Evolutionary conservation across 2,888 invertebrate genomes (phyloP).

Genomic region (Caenorhabditis uteleia): DNA sequence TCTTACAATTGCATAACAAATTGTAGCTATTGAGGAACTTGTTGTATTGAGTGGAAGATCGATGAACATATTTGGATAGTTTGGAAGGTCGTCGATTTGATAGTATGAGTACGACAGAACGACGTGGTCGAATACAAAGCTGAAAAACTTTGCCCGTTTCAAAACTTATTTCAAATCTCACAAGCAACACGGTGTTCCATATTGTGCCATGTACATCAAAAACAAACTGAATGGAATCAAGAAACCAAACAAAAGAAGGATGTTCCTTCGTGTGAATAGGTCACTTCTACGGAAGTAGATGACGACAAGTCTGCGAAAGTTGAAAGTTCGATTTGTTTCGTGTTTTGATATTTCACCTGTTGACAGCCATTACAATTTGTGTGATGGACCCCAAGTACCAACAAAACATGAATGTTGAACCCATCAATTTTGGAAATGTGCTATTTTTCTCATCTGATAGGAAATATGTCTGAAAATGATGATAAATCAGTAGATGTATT

Average conservation of each 20-base stretch:
- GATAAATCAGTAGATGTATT: background rate
- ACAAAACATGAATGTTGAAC: conserved; percentile 44
- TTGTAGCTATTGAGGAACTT: conserved; percentile 28
- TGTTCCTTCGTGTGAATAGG: conserved; percentile 25
- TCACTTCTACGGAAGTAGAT: conserved; percentile 32
- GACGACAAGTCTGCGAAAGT: conserved; percentile 22
- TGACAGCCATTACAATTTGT: conserved; percentile 46
- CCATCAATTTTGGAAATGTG: conserved; percentile 28
- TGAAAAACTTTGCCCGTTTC: conserved; percentile 18
- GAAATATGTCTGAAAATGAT: conserved; percentile 11
- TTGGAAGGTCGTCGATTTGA: conserved; percentile 21
- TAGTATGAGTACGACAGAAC: conserved; percentile 42
- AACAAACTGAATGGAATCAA: conserved; percentile 30
- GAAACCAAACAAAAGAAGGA: conserved; percentile 16
- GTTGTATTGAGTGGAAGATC: conserved; percentile 45
- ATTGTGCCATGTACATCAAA: conserved; percentile 39
- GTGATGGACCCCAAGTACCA: conserved; percentile 49
- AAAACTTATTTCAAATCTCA: conserved; percentile 15
- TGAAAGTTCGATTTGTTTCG: background rate
- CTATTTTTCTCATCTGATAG: conserved; percentile 17
- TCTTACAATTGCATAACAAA: conserved; percentile 41
- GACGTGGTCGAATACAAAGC: conserved; percentile 42
- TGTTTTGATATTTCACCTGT: conserved; percentile 9
- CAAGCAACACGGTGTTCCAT: conserved; percentile 45
- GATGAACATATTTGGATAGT: conserved; percentile 48